Conservation (phyloP, 2,113 vertebrate genomes). For the Pomatorhinus ruficollis region DNA sequence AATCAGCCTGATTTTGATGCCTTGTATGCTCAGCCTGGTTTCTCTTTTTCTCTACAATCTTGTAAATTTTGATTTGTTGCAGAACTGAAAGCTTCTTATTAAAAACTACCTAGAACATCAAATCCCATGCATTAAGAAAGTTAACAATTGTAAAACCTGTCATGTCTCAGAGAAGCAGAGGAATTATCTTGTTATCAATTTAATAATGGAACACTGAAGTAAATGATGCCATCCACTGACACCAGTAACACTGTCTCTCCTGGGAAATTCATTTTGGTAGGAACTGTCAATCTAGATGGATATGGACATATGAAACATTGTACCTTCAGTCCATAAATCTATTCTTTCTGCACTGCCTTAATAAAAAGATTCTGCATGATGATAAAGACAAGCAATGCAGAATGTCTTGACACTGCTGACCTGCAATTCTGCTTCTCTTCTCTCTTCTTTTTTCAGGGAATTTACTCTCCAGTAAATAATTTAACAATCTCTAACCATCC, state of each 20-base stretch:
- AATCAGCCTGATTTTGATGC: neutral
- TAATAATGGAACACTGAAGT: slow-evolving; percentile 85
- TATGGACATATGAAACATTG: slow-evolving; percentile 83
- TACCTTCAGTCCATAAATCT: slow-evolving; percentile 76
- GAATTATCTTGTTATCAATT: slow-evolving; percentile 92
- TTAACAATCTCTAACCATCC: slow-evolving; percentile 45
- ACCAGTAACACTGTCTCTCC: slow-evolving; percentile 83
- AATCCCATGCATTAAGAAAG: slow-evolving; percentile 76
- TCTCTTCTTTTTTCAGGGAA: neutral
- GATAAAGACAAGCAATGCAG: slow-evolving; percentile 78
- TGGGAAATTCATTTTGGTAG: slow-evolving; percentile 89
- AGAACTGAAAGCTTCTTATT: slow-evolving; percentile 75
- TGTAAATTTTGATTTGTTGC: slow-evolving; percentile 55
- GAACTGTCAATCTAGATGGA: slow-evolving; percentile 83
- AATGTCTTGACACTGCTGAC: slow-evolving; percentile 76
- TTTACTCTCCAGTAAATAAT: slow-evolving; percentile 50
- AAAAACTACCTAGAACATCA: slow-evolving; percentile 77
- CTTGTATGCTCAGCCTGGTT: neutral
- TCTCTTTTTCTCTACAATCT: slow-evolving; percentile 44
- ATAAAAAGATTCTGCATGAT: slow-evolving; percentile 84
- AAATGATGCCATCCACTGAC: slow-evolving; percentile 84
- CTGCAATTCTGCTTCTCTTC: slow-evolving; percentile 63
- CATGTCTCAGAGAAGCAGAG: slow-evolving; percentile 80
- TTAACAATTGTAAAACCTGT: slow-evolving; percentile 80
- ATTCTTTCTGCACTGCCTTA: slow-evolving; percentile 72